A percentile compares a stretch with the other conserved stretches of the same genome.
Evolutionary conservation across 2,113 vertebrate species (phyloP).

Genomic region (Campylorhamphus procurvoides): DNA sequence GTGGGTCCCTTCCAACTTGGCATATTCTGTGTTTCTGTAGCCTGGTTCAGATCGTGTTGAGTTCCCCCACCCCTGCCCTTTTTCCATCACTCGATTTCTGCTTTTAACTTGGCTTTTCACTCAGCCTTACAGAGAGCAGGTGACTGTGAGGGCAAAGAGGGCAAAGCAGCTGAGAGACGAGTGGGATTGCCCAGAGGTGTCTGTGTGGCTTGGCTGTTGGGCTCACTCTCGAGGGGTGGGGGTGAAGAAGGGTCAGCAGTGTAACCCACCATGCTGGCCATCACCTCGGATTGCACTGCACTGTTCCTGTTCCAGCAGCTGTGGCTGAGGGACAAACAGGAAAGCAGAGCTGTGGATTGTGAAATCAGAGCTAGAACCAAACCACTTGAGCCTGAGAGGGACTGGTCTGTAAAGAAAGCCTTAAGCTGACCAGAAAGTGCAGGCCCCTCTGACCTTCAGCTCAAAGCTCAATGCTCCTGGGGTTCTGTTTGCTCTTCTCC

Average conservation of each 20-base stretch:
- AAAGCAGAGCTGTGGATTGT: background rate
- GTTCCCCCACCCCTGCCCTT: background rate
- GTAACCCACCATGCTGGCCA: background rate
- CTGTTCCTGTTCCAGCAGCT: background rate
- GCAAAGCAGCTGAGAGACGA: background rate
- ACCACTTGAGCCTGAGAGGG: background rate
- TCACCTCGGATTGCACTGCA: background rate
- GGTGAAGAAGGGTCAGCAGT: background rate
- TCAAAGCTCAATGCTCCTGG: background rate
- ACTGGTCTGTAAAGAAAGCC: constrained; percentile 20
- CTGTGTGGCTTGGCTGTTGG: background rate
- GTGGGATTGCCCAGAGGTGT: background rate
- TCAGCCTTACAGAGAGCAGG: background rate
- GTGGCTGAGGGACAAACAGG: background rate
- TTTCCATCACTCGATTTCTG: background rate
- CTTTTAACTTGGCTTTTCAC: constrained; percentile 1
- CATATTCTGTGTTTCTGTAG: background rate
- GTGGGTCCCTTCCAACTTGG: background rate
- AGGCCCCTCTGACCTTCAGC: background rate
- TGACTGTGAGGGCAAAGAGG: background rate
- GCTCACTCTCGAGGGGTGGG: background rate
- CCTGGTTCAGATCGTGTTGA: background rate
- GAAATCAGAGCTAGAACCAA: constrained; percentile 25
- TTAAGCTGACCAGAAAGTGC: background rate
- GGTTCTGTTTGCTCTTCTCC: background rate